A percentile compares a stretch with the other conserved stretches of the same genome.
Conservation (phyloP, 1,140 invertebrate species). For the Lamellibrachia luymesi region DNA sequence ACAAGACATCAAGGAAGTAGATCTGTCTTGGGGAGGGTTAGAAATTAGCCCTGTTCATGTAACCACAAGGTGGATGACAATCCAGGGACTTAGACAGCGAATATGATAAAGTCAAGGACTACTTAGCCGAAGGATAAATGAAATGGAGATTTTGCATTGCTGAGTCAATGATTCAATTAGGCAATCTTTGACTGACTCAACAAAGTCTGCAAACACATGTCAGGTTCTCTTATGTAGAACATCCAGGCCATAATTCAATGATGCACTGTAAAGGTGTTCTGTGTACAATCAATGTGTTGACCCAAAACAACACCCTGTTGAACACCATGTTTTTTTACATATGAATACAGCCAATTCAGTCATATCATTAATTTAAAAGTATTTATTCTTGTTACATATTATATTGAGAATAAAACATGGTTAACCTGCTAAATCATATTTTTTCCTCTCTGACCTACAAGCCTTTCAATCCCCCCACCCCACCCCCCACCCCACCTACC, state of each 20-base stretch:
- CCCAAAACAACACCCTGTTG: background rate
- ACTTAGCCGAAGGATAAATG: background rate
- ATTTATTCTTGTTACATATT: background rate
- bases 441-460: too few relatives aligned
- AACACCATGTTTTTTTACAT: too few relatives aligned
- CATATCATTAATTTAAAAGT: background rate
- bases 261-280: background rate
- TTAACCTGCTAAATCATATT: too few relatives aligned
- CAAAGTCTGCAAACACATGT: background rate
- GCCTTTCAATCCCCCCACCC: too few relatives aligned
- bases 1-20: background rate
- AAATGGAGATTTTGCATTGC: background rate
- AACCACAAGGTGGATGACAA: background rate
- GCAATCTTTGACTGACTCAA: background rate
- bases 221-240: background rate
- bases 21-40: background rate
- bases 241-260: background rate
- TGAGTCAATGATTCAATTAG: background rate
- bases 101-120: background rate
- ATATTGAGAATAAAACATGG: background rate
- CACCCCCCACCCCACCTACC: too few relatives aligned
- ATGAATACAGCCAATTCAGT: too few relatives aligned
- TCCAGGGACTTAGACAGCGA: background rate
- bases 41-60: too few relatives aligned
- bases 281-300: background rate